Conservation (phyloP, 2,797 vertebrate species). For the Channa striata region DNA sequence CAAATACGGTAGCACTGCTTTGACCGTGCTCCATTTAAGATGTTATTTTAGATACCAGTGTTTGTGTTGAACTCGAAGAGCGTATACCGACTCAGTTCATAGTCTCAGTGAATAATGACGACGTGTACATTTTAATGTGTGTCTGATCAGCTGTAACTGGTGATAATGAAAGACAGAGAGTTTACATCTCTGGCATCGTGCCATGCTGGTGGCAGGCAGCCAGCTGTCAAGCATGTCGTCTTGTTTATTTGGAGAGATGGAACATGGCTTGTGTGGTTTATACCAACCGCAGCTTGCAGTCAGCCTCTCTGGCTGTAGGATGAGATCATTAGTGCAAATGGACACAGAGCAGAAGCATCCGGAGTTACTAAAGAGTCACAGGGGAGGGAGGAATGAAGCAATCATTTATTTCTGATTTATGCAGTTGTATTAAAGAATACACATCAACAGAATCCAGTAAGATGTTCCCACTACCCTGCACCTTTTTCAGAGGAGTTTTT, state of each 20-base stretch:
- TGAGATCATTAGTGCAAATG: conserved; percentile 31
- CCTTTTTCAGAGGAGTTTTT: conserved; percentile 3
- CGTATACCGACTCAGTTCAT: conserved; percentile 16
- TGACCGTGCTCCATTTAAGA: conserved; percentile 29
- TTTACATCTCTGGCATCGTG: conserved; percentile 43
- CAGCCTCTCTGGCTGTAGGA: conserved; percentile 22
- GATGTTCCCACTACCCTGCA: neutral
- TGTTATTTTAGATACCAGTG: conserved; percentile 18
- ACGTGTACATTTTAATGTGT: conserved; percentile 16
- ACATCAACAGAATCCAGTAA: neutral
- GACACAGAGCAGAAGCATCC: conserved; percentile 27
- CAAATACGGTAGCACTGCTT: conserved; percentile 14
- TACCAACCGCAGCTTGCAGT: conserved; percentile 14
- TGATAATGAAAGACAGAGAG: conserved; percentile 44
- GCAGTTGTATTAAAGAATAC: conserved; percentile 6
- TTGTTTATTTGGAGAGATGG: conserved; percentile 47
- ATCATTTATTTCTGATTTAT: neutral
- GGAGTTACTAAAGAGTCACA: conserved; percentile 21
- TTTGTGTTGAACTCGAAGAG: conserved; percentile 9
- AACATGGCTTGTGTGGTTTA: conserved; percentile 37
- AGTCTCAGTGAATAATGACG: conserved; percentile 5
- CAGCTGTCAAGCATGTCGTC: conserved; percentile 47
- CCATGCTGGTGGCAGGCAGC: conserved; percentile 27
- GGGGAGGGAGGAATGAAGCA: neutral
- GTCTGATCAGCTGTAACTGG: conserved; percentile 45